Conservation (phyloP, 2,113 vertebrate genomes). For the Choloepus hoffmanni region DNA sequence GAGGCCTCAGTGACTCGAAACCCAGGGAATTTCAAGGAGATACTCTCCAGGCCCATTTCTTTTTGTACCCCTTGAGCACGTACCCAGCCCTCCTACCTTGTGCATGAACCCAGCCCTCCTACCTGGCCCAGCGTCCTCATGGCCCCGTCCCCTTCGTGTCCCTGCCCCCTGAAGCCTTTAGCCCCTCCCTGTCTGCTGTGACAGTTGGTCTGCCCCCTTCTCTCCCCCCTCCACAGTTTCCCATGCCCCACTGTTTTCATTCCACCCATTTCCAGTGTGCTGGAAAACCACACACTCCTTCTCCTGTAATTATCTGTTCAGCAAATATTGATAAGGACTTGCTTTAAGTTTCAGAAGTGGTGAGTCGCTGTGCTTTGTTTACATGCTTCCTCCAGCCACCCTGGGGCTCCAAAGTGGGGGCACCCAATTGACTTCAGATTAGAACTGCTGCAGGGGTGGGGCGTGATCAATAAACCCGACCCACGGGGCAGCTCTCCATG, state of each 20-base stretch:
- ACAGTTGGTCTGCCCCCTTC: neutral
- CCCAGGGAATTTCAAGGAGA: neutral
- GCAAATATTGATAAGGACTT: neutral
- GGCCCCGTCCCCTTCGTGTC: neutral
- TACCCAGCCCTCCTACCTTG: neutral
- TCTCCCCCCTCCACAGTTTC: no score
- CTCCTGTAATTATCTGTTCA: no score
- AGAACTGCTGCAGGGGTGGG: no score
- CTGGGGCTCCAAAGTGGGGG: neutral
- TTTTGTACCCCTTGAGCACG: neutral
- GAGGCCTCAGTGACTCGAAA: neutral
- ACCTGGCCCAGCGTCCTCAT: no score
- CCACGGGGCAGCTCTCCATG: fast-evolving
- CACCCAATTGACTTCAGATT: neutral
- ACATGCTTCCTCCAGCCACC: neutral
- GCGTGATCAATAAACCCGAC: neutral
- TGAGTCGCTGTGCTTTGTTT: neutral
- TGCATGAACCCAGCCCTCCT: neutral
- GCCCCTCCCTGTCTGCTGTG: neutral
- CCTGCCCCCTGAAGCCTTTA: neutral
- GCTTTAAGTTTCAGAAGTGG: neutral
- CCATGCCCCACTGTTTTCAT: neutral
- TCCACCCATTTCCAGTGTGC: neutral
- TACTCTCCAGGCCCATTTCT: neutral
- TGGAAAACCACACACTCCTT: neutral